Base-by-base conservation (phyloP, 2,797 vertebrate species). In the Hydrolagus colliei region DNA sequence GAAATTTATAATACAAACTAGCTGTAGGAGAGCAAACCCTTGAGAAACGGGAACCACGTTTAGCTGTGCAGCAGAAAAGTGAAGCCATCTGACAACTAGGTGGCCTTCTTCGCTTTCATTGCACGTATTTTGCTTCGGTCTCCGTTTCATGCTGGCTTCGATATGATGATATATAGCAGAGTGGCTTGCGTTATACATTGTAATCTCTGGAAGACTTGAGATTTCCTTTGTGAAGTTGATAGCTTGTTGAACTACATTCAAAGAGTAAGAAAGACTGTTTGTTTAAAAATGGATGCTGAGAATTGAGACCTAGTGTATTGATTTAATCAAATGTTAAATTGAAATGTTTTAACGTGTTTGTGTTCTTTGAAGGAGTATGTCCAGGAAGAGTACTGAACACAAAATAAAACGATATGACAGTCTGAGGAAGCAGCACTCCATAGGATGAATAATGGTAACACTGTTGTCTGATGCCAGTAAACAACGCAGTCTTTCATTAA, bases 321-420 rank as follows among this genome's bases (percentile, higher is more conserved):
- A 18, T 75, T 1, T 18, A 75, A 18, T 2, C 35, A 52, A 75
- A 20, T 75, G 16, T 75, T 9, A 75, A 14, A 52, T 75, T 14
- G 73, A 32, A 16, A 20, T 18, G 18, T 52, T 52, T 9, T 61
- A n/a, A 77, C 18, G 4, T 67, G 65, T 82, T 67, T 67, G 63
- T 82, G 7, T 32, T 84, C 52, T 68, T 68, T 84, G 41, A 92
- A 98, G 97, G 95, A 98, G 97, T 90, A 96, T 97, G 92, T 96
- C 95, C 92, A 95, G 93, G 92, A 98, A 97, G 89, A 96, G 96
- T 87, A 95, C 96, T 90, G 92, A 93, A 90, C 95, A 94, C 90
- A 93, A 93, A 90, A 93, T 94, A 90, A 96, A 95, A 91, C 94
- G 93, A 91, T 93, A 93, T 90, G 94, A 95, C 91, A 92, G 93